These are phyloP conservation scores for Alviniconcha marisindica DNA, from an alignment of 1,140 invertebrate genomes.

Conservation along the genomic window DNA sequence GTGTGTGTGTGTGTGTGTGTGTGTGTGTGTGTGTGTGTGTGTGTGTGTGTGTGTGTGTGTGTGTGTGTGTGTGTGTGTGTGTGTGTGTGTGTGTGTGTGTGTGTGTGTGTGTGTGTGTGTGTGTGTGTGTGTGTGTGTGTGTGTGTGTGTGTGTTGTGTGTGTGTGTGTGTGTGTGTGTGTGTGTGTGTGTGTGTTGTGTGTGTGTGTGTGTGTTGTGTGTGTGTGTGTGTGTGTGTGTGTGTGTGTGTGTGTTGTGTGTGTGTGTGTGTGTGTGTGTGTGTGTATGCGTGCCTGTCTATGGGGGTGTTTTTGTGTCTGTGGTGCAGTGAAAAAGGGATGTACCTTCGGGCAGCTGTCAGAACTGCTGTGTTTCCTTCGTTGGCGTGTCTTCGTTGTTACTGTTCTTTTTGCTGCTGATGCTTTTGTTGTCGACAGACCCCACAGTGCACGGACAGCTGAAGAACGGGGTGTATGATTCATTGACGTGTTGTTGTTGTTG, in stretches of 20 bases:
- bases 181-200: neutral
- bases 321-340: neutral
- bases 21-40: neutral
- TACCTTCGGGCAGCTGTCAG: neutral
- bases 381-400: neutral
- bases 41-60: neutral
- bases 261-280: too few relatives aligned
- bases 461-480: neutral
- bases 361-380: neutral
- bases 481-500: neutral
- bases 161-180: neutral
- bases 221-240: neutral
- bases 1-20: conserved; percentile 6
- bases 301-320: too few relatives aligned
- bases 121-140: neutral
- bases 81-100: neutral
- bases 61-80: neutral
- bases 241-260: too few relatives aligned
- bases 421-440: neutral
- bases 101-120: neutral
- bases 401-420: neutral
- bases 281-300: too few relatives aligned
- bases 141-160: neutral
- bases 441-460: neutral
- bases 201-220: neutral